Evolutionary conservation across 2,797 vertebrate species (phyloP).

Genomic region (Schizopygopsis malacanthus): DNA sequence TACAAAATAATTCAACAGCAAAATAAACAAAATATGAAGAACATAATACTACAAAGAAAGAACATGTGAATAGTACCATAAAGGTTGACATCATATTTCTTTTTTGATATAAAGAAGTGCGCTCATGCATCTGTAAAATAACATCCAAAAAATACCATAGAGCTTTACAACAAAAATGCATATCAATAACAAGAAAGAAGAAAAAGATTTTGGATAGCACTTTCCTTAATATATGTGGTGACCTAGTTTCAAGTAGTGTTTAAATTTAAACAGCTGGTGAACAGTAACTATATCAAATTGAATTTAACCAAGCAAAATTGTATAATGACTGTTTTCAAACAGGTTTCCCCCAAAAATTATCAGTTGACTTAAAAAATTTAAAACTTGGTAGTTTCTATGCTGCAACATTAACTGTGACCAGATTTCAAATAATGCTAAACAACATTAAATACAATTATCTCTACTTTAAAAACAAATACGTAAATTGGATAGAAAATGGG

Average conservation of each 20-base stretch:
- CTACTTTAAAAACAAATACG: not conserved
- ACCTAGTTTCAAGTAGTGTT: slow-evolving; percentile 52
- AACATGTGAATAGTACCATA: slow-evolving; percentile 36
- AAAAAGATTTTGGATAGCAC: slow-evolving; percentile 17
- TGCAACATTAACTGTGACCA: not conserved
- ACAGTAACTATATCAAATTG: not conserved
- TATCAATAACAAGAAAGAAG: slow-evolving; percentile 2
- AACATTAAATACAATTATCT: not conserved
- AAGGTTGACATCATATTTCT: slow-evolving; percentile 13
- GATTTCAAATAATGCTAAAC: slow-evolving; percentile 12
- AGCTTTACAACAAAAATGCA: slow-evolving; percentile 26
- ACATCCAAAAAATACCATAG: slow-evolving; percentile 10
- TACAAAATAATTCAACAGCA: slow-evolving; percentile 52
- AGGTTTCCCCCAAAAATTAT: not conserved
- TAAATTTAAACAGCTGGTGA: slow-evolving; percentile 11
- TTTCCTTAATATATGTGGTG: slow-evolving; percentile 8
- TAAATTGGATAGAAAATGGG: not conserved
- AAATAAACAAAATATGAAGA: slow-evolving; percentile 44
- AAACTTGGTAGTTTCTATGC: slow-evolving; percentile 10
- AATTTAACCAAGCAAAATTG: not conserved
- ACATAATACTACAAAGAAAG: slow-evolving; percentile 21
- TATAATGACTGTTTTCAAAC: not conserved
- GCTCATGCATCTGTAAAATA: slow-evolving; percentile 33
- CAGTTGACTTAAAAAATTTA: not conserved
- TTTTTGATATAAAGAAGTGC: not conserved